A percentile compares a stretch with the other conserved stretches of the same genome.
Conservation (phyloP, 2,888 invertebrate species). For the Dryomyza anilis region DNA sequence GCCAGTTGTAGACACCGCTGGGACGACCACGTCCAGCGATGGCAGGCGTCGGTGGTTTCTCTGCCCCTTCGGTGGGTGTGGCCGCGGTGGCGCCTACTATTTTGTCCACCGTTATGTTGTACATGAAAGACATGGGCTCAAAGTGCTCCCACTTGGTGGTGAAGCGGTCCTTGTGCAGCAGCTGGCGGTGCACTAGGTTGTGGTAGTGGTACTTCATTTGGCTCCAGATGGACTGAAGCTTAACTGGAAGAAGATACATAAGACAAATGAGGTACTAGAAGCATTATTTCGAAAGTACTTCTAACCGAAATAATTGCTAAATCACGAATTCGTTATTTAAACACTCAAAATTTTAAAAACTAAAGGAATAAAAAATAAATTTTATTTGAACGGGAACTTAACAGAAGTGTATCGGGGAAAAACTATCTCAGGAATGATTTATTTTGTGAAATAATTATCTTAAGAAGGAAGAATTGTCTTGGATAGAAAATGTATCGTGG, state of each 20-base stretch:
- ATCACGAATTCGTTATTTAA: no score
- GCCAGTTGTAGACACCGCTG: slow-evolving; percentile 54
- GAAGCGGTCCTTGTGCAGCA: slow-evolving; percentile 55
- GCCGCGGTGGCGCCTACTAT: slow-evolving; percentile 42
- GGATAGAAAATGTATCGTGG: no score
- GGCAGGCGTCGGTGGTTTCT: slow-evolving; percentile 41
- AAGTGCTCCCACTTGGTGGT: slow-evolving; percentile 57
- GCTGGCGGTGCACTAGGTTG: slow-evolving; percentile 54
- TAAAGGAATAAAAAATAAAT: no score
- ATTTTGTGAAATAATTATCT: no score
- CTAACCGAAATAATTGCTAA: no score
- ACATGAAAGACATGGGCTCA: slow-evolving; percentile 57
- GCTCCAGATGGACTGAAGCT: slow-evolving; percentile 55
- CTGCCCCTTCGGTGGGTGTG: neutral
- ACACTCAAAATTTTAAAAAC: no score
- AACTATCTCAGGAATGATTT: no score
- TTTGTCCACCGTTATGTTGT: slow-evolving; percentile 55
- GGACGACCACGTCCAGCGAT: slow-evolving; percentile 52
- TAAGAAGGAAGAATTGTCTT: no score
- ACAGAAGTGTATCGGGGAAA: no score
- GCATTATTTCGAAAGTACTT: no score
- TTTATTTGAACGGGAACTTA: no score
- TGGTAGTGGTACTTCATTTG: slow-evolving; percentile 57
- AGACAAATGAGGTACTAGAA: no score
- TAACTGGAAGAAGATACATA: slow-evolving; percentile 44